phyloP scores from a whole-genome alignment of 1,140 invertebrate genomes.

The Cotesia typhae region DNA sequence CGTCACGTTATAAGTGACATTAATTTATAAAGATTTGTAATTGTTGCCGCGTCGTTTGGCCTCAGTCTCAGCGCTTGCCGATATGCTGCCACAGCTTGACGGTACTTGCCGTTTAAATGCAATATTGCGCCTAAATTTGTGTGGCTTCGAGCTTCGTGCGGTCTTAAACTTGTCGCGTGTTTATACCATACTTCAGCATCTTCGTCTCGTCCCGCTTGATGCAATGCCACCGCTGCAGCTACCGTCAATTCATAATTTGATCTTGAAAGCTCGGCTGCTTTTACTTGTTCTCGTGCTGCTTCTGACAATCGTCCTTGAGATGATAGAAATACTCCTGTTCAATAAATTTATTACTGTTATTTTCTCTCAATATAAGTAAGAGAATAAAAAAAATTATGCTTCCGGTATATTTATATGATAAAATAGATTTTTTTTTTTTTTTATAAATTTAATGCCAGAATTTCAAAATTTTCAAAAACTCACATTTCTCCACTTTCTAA shows the following conservation, averaged over 20 bases:
- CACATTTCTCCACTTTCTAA: too few relatives aligned
- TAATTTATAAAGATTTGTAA: conserved; percentile 88
- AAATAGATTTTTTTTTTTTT: too few relatives aligned
- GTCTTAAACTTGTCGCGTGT: conserved; percentile 74
- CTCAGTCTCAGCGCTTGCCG: conserved; percentile 81
- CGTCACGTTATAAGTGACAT: conserved; percentile 68
- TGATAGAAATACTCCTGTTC: conserved; percentile 85
- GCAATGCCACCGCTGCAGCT: conserved; percentile 84
- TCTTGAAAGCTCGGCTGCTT: conserved; percentile 78
- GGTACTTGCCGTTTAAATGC: conserved; percentile 89
- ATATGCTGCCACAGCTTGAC: conserved; percentile 85
- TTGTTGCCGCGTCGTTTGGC: conserved; percentile 85
- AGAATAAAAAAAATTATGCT: background rate
- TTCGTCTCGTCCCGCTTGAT: conserved; percentile 78
- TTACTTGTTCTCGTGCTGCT: conserved; percentile 81
- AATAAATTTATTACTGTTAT: conserved; percentile 5
- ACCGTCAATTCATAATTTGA: conserved; percentile 85
- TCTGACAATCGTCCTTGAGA: conserved; percentile 80
- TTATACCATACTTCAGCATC: conserved; percentile 88
- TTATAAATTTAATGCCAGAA: too few relatives aligned
- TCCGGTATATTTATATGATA: too few relatives aligned
- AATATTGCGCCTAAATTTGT: conserved; percentile 94
- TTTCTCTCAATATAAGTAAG: background rate
- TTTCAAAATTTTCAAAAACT: too few relatives aligned
- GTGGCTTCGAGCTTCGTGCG: conserved; percentile 86